Conservation (phyloP, 1,140 invertebrate species). For the Ooceraea biroi region DNA sequence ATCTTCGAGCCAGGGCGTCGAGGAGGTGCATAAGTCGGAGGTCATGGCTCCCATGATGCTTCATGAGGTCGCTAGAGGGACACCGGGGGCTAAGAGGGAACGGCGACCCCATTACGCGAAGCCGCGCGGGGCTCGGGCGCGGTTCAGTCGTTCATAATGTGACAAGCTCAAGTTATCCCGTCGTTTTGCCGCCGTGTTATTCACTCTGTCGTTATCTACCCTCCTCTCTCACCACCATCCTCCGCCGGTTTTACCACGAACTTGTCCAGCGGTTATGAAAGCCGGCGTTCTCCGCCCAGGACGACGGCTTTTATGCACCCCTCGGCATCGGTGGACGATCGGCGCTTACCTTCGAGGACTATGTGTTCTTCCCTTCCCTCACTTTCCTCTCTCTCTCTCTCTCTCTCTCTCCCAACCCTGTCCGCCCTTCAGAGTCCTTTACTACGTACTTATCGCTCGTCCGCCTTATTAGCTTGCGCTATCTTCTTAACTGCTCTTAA, state of each 20-base stretch:
- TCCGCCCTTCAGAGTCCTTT: neutral
- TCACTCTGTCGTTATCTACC: slow-evolving; percentile 66
- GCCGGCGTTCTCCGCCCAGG: neutral
- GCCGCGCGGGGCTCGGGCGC: neutral
- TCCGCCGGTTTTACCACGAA: slow-evolving; percentile 24
- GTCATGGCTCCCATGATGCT: slow-evolving; percentile 40
- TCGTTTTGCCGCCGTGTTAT: slow-evolving; percentile 51
- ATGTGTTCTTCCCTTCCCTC: neutral
- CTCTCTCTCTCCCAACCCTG: too few relatives aligned
- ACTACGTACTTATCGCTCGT: slow-evolving; percentile 65
- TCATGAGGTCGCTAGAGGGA: neutral
- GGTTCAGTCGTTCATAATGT: slow-evolving; percentile 51
- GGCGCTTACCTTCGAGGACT: slow-evolving; percentile 10
- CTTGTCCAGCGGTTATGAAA: slow-evolving; percentile 48
- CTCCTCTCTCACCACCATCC: too few relatives aligned
- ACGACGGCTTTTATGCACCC: slow-evolving; percentile 17
- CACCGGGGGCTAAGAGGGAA: neutral
- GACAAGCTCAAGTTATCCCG: slow-evolving; percentile 34
- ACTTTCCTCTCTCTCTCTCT: too few relatives aligned
- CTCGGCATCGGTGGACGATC: slow-evolving; percentile 44
- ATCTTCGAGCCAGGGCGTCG: slow-evolving; percentile 55
- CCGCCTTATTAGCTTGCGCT: slow-evolving; percentile 57
- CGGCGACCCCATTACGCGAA: slow-evolving; percentile 37
- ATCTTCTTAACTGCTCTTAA: slow-evolving; percentile 60
- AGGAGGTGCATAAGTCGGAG: slow-evolving; percentile 45